These are phyloP conservation scores for Iguana delicatissima DNA, from an alignment of 2,797 vertebrate species.

Conservation along the genomic window DNA sequence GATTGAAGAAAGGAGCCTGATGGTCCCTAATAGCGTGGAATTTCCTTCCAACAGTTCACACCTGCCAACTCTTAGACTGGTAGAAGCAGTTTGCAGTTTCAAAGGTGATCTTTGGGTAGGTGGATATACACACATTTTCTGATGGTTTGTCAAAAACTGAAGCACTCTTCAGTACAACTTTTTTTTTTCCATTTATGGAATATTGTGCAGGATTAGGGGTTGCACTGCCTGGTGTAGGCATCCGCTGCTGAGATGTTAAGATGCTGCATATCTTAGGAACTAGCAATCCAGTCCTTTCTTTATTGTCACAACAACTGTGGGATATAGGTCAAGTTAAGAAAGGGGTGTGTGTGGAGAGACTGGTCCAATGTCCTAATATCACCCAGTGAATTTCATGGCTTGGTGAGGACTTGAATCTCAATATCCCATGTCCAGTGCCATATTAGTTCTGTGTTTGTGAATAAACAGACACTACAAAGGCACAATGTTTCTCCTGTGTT, in stretches of 20 bases:
- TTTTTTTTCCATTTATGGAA: neutral
- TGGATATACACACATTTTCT: neutral
- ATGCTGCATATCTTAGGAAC: no score
- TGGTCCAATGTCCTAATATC: no score
- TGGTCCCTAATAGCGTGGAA: neutral
- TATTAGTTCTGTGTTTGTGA: neutral
- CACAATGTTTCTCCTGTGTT: neutral
- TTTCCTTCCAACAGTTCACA: neutral
- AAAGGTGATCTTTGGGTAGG: neutral
- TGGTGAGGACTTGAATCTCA: no score
- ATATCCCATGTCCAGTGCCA: no score
- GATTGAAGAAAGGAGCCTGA: neutral
- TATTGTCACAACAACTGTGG: no score
- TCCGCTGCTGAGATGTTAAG: neutral
- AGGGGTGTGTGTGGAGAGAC: no score
- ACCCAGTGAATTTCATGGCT: no score
- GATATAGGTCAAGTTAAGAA: no score
- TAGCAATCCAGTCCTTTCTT: no score
- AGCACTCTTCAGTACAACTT: neutral
- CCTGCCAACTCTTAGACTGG: neutral
- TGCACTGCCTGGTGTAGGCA: neutral
- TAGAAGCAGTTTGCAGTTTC: neutral
- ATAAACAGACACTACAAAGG: neutral
- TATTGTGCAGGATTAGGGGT: neutral
- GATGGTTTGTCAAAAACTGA: neutral